Base-by-base conservation (phyloP, 1,140 invertebrate species). In the Orius insidiosus region DNA sequence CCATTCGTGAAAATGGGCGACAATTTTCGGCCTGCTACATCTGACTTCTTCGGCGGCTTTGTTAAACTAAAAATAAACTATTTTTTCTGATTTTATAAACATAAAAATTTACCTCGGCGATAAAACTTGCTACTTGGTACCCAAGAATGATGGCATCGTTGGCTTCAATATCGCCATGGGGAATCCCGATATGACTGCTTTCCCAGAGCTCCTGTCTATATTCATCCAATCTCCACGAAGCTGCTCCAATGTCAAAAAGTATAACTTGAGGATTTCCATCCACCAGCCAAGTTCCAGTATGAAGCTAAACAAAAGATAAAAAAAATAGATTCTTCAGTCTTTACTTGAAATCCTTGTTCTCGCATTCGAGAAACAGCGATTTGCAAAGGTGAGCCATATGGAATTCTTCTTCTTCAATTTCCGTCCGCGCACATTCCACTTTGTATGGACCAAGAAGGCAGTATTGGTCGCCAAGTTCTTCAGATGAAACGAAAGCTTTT, bases 1-100 rank as follows among this genome's bases (percentile, higher is more conserved):
- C 95, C 95, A 99, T 68, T 98, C 95, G 60, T 99, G 95, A 63
- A 97, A 99, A 62, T 98, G 94, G 5, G 84, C 76, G 1, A 95
- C 80, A 45, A 98, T 74, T 34, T 78, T 64, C 0, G 90, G 85
- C 3, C 71, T 68, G 3, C 61, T 63, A 30, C 72, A 68, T 13
- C 66, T 68, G 54, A 68, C 71, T 51, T 71, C 66, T 47, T 71
- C 67, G 16, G 72, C 72, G 13, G 70, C 72, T 55, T 71, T 68
- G 40, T 72, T 71, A 56, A 76, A 78, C 72, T 76, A 52, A 34
- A 65, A 59, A n/a, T n/a, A n/a, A n/a, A n/a, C n/a, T 13, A 38
- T n/a, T n/a, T n/a, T n/a, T n/a, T n/a, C n/a, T n/a, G 11, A 38
- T 3, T 16, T 45, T 15, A 10, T 32, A 36, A 15, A 11, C 19